These are phyloP conservation scores for Drosophila suzukii DNA, from an alignment of 1,140 invertebrate genomes.

Conservation along the genomic window DNA sequence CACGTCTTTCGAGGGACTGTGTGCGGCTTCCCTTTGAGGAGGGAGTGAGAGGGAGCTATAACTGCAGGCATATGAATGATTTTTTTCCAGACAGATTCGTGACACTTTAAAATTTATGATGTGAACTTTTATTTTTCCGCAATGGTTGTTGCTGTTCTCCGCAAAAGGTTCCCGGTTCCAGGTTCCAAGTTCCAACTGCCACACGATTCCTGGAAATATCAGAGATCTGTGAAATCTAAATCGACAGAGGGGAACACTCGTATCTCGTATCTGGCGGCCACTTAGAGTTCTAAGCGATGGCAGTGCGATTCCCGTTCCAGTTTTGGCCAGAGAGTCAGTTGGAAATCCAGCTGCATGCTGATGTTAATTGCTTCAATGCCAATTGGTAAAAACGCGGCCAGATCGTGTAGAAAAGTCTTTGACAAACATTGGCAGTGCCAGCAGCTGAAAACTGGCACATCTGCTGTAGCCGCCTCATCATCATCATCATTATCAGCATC, in stretches of 20 bases:
- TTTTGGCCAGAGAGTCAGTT: constrained; percentile 18
- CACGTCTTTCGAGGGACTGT: constrained; percentile 50
- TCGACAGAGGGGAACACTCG: constrained; percentile 66
- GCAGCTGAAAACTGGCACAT: constrained; percentile 54
- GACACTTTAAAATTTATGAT: constrained; percentile 83
- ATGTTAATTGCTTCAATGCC: constrained; percentile 83
- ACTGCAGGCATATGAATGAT: constrained; percentile 78
- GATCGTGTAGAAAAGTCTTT: constrained; percentile 80
- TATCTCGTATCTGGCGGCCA: constrained; percentile 55
- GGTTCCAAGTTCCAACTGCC: constrained; percentile 22
- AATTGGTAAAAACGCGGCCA: constrained; percentile 80
- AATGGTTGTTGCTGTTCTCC: constrained; percentile 24
- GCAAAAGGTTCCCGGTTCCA: constrained; percentile 13
- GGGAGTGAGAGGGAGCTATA: constrained; percentile 30
- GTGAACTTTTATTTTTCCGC: constrained; percentile 71
- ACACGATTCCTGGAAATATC: constrained; percentile 78
- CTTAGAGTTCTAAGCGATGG: constrained; percentile 31
- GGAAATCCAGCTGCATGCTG: constrained; percentile 71
- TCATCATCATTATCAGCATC: constrained; percentile 34
- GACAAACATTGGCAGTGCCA: constrained; percentile 71
- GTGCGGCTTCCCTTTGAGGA: constrained; percentile 77
- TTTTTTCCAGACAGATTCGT: constrained; percentile 78
- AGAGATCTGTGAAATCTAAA: constrained; percentile 80
- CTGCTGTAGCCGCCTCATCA: constrained; percentile 37
- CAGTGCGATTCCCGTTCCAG: constrained; percentile 49